Base-by-base conservation (phyloP, 1,140 invertebrate species). In the Armadillidium nasatum region DNA sequence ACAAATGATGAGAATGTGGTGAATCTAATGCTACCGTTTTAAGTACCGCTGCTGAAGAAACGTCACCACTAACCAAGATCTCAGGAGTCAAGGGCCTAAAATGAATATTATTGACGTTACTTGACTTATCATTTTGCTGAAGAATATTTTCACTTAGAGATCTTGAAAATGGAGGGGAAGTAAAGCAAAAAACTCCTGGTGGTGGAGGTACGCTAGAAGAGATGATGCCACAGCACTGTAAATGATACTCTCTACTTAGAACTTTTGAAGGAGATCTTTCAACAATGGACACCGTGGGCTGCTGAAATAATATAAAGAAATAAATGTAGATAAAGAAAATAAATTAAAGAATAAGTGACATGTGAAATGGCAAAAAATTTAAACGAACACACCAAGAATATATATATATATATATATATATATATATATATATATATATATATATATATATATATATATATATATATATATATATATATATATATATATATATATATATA, bases 131-230 rank as follows among this genome's bases (percentile, higher is more conserved):
- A 54, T 75, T 50, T 7, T 60, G 45, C 11, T 43, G 19, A 6
- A 75, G 50, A 54, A 67, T 45, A n/a, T 19, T 68, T 23, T 75
- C 73, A 43, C 73, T 75, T 19, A 75, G 13, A 33, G 19, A 23
- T 22, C 73, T 33, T 19, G 43, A n/a, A 22, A 75, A 44, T 7
- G 73, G 73, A 75, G 73, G 68, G 15, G 73, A 75, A 22, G 73
- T 21, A 60, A 60, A 7, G 50, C 50, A 60, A 19, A 7, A 60
- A 19, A 19, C 11, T 60, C 50, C 50, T 21, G 22, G 66, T 21
- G 73, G 23, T 10, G 23, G 60, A 19, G 73, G 43, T 19, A 68
- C 66, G n/a, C 54, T 68, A 21, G 73, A 75, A 10, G 73, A 46
- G 3, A 75, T 46, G 19, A 75, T 19, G 44, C 73, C 73, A 11